Conservation (phyloP, 2,888 invertebrate species). For the Eristalinus sepulchralis region DNA sequence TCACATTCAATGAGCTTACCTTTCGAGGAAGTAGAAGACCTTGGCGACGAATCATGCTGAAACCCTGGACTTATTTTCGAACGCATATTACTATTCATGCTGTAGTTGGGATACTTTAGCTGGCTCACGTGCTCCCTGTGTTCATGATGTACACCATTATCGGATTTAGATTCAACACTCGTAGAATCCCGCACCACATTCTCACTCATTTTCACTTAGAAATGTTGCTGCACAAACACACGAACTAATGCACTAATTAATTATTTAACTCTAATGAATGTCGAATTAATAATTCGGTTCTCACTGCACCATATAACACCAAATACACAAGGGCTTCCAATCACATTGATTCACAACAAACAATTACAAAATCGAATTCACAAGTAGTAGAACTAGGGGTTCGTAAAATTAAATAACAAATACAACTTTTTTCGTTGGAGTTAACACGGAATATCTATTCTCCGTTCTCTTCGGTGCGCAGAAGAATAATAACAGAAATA, state of each 20-base stretch:
- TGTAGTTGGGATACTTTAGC: constrained; percentile 13
- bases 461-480: constrained; percentile 13
- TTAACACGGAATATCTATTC: neutral
- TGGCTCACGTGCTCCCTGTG: constrained; percentile 16
- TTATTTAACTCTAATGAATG: neutral
- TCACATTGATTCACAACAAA: constrained; percentile 3
- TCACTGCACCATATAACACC: neutral
- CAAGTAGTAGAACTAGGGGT: neutral
- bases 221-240: constrained; percentile 14
- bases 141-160: neutral
- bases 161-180: neutral
- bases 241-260: neutral
- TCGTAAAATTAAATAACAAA: constrained; percentile 21
- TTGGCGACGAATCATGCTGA: constrained; percentile 47
- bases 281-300: neutral
- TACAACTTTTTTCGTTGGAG: neutral
- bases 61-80: constrained; percentile 31
- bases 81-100: constrained; percentile 7
- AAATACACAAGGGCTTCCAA: neutral
- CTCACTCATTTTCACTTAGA: constrained; percentile 36
- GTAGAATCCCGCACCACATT: constrained; percentile 5
- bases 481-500: constrained; percentile 37
- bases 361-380: neutral
- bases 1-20: constrained; percentile 28
- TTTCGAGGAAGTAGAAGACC: constrained; percentile 60